These are phyloP conservation scores for Hemicrepidius hirtus DNA, from an alignment of 2,888 invertebrate genomes.

Conservation along the genomic window DNA sequence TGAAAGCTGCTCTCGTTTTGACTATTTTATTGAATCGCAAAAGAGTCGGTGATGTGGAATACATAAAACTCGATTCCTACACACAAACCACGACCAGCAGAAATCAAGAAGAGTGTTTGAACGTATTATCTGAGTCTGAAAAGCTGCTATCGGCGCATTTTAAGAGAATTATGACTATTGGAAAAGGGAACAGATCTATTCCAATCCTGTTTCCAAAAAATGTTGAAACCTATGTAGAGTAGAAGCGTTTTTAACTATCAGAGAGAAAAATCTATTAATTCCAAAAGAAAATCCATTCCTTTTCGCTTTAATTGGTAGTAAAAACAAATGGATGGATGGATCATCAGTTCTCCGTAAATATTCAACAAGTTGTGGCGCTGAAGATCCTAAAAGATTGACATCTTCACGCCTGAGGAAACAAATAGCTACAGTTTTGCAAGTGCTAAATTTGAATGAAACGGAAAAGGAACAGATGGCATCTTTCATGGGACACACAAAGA, in stretches of 20 bases:
- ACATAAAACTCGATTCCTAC: conserved; percentile 56
- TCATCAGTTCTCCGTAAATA: conserved; percentile 54
- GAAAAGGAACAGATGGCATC: conserved; percentile 58
- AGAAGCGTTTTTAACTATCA: conserved; percentile 25
- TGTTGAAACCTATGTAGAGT: conserved; percentile 23
- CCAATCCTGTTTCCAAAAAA: conserved; percentile 37
- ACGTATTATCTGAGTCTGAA: conserved; percentile 53
- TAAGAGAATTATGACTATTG: conserved; percentile 41
- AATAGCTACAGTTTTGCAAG: conserved; percentile 55
- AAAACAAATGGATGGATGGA: conserved; percentile 56
- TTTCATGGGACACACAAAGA: conserved; percentile 55
- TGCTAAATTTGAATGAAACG: conserved; percentile 48
- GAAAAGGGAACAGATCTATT: conserved; percentile 39
- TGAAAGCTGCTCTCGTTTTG: conserved; percentile 55
- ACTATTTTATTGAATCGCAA: conserved; percentile 59
- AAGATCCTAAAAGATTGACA: conserved; percentile 33
- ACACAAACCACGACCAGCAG: conserved; percentile 21
- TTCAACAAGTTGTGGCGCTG: conserved; percentile 51
- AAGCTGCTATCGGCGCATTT: conserved; percentile 53
- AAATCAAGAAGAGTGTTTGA: conserved; percentile 53
- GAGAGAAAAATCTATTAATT: conserved; percentile 49
- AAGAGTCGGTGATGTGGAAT: conserved; percentile 59
- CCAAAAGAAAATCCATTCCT: conserved; percentile 56
- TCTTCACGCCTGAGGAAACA: conserved; percentile 44
- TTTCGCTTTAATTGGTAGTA: conserved; percentile 55